Evolutionary conservation across 2,113 vertebrate genomes (phyloP).

Genomic region (Pelobates fuscus): DNA sequence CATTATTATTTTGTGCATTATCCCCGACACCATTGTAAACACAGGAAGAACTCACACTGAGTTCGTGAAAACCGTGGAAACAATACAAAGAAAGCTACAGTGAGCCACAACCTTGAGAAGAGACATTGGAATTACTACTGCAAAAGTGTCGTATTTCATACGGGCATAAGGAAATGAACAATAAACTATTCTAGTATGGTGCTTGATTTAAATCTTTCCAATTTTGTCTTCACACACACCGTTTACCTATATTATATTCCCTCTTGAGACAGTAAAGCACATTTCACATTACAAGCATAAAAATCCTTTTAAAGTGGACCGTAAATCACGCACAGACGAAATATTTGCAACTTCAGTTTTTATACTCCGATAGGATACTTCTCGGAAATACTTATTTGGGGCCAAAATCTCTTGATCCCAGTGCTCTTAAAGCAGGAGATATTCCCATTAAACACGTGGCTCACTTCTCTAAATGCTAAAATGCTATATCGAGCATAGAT

Average conservation of each 20-base stretch:
- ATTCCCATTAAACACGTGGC: background rate
- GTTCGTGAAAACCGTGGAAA: background rate
- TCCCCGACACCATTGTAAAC: no score
- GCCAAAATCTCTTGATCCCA: conserved; percentile 16
- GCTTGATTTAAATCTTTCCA: conserved; percentile 14
- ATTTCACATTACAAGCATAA: conserved; percentile 23
- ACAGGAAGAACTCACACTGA: no score
- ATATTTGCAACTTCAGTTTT: conserved; percentile 23
- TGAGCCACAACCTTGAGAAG: background rate
- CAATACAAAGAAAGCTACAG: background rate
- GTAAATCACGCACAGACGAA: conserved; percentile 20
- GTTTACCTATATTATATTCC: conserved; percentile 30
- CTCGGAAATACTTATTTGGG: conserved; percentile 27
- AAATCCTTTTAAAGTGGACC: conserved; percentile 17
- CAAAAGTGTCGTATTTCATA: background rate
- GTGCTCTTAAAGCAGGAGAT: background rate
- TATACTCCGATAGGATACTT: conserved; percentile 22
- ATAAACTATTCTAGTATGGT: conserved; percentile 3
- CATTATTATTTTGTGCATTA: no score
- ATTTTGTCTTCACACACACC: conserved; percentile 12
- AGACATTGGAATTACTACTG: background rate
- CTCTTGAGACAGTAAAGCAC: conserved; percentile 37
- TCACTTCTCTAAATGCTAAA: background rate
- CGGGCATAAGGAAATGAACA: background rate
- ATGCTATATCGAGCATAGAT: background rate